A percentile compares a stretch with the other conserved stretches of the same genome.
Conservation (phyloP, 2,797 vertebrate genomes). For the Onychomys torridus region DNA sequence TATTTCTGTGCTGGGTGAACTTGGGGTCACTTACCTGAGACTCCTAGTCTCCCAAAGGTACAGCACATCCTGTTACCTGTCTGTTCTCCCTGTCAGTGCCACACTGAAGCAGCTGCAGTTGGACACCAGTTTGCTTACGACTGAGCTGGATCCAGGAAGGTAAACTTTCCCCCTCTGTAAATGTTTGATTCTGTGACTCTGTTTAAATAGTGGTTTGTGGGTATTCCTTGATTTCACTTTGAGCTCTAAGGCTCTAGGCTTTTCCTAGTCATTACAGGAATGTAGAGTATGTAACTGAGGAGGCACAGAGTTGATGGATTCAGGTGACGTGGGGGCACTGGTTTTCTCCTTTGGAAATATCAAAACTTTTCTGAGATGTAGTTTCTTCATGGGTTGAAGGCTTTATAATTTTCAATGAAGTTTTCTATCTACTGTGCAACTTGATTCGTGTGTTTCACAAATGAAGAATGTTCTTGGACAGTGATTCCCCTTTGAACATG, state of each 20-base stretch:
- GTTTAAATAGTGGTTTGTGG: slow-evolving; percentile 78
- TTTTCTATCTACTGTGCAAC: not conserved
- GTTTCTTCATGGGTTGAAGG: not conserved
- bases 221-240: slow-evolving; percentile 77
- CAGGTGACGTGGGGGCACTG: not conserved
- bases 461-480: not conserved
- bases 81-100: not conserved
- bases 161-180: slow-evolving; percentile 63
- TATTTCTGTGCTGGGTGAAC: slow-evolving; percentile 8
- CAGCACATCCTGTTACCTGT: not conserved
- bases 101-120: not conserved
- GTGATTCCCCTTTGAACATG: not conserved
- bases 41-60: not conserved
- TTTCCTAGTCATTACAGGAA: slow-evolving; percentile 4
- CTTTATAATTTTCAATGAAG: slow-evolving; percentile 22
- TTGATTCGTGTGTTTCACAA: slow-evolving; percentile 15
- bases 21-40: slow-evolving; percentile 1
- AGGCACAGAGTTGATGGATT: not conserved
- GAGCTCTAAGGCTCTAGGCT: slow-evolving; percentile 56
- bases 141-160: slow-evolving; percentile 65
- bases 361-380: not conserved
- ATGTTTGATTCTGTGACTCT: slow-evolving; percentile 74
- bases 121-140: not conserved
- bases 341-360: slow-evolving; percentile 13
- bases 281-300: not conserved